Percentiles rank a stretch among this genome's conserved stretches.
These are phyloP conservation scores for Muntiacus reevesi DNA, from an alignment of 2,113 vertebrate genomes.

Conservation along the genomic window DNA sequence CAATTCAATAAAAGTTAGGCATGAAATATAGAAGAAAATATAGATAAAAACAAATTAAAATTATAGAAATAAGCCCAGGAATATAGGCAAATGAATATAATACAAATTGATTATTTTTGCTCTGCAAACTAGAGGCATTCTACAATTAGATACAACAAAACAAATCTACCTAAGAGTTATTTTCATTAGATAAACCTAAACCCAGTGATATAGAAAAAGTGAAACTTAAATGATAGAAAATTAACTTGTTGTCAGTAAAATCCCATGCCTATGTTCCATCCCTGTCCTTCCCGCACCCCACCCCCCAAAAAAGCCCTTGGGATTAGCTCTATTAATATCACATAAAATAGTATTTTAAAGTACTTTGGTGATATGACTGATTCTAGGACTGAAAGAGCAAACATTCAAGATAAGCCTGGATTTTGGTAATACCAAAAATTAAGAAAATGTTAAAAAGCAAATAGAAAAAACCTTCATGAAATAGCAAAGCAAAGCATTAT, in stretches of 20 bases:
- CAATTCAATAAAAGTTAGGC: not conserved
- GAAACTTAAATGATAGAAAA: not conserved
- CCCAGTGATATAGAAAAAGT: not conserved
- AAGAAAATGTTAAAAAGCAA: not conserved
- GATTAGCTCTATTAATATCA: not conserved
- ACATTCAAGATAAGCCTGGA: not conserved
- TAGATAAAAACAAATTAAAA: not conserved
- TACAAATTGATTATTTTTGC: not conserved
- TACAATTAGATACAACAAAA: not conserved
- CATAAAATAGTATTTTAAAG: not conserved
- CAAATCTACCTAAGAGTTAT: not conserved
- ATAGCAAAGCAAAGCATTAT: not conserved
- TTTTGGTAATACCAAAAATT: not conserved
- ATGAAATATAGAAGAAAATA: not conserved
- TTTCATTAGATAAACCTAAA: not conserved
- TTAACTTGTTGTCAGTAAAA: not conserved
- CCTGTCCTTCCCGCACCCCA: not conserved
- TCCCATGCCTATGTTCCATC: not conserved
- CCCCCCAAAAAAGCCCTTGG: not conserved
- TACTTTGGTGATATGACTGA: not conserved
- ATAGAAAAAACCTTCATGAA: not conserved
- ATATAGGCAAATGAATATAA: not conserved
- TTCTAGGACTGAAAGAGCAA: not conserved
- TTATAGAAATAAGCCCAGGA: not conserved
- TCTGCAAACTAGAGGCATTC: not conserved